Percentiles rank a stretch among this genome's conserved stretches.
phyloP scores from a whole-genome alignment of 1,140 invertebrate genomes.

The Platyscapa corneri region DNA sequence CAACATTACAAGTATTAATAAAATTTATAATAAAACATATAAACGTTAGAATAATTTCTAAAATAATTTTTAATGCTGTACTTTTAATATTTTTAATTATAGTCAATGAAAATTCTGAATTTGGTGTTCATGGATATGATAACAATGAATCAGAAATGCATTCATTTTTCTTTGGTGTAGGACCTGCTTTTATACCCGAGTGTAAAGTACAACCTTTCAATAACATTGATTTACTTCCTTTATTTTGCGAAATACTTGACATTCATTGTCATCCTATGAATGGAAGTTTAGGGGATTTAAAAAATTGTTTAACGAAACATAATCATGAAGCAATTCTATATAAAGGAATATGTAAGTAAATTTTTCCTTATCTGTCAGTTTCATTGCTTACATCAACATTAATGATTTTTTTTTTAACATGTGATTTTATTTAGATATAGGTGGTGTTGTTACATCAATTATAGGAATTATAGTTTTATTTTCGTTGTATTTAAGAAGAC shows the following conservation, averaged over 20 bases:
- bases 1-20: constrained; percentile 71
- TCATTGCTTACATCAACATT: neutral
- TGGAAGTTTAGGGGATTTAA: constrained; percentile 68
- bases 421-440: constrained; percentile 39
- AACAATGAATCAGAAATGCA: constrained; percentile 78
- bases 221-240: constrained; percentile 80
- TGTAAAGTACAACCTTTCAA: constrained; percentile 76
- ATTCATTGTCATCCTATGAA: constrained; percentile 73
- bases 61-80: constrained; percentile 40
- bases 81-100: constrained; percentile 54
- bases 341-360: constrained; percentile 55
- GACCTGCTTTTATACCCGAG: constrained; percentile 77
- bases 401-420: neutral
- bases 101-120: constrained; percentile 74
- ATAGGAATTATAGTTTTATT: constrained; percentile 42
- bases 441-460: constrained; percentile 41
- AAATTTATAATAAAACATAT: constrained; percentile 28
- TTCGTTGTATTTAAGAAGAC: constrained; percentile 39
- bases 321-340: constrained; percentile 50
- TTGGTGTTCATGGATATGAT: constrained; percentile 83
- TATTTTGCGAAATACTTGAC: constrained; percentile 80
- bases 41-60: constrained; percentile 21
- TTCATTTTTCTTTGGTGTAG: constrained; percentile 81
- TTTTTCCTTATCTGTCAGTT: neutral
- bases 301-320: constrained; percentile 59